Percentiles rank a stretch among this genome's conserved stretches.
phyloP scores from a whole-genome alignment of 2,113 vertebrate genomes.

The Strigops habroptila region DNA sequence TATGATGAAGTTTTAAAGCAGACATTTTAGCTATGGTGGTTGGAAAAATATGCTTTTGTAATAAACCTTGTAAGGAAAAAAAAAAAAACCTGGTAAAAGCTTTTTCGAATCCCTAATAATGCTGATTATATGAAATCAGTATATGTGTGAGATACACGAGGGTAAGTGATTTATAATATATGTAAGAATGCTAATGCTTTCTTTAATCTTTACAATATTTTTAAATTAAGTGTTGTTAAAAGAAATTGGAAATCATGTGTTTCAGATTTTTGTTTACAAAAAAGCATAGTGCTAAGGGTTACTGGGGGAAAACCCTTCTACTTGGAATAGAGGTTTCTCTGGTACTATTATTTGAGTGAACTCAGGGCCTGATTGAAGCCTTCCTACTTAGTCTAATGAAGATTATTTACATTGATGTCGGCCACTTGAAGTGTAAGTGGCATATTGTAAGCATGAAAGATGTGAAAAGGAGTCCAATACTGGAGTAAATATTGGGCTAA shows the following conservation, averaged over 20 bases:
- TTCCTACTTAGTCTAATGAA: neutral
- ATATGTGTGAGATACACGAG: neutral
- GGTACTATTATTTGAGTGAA: neutral
- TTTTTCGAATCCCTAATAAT: neutral
- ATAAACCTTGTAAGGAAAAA: neutral
- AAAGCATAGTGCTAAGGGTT: neutral
- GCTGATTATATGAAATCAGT: neutral
- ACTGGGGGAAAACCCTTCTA: neutral
- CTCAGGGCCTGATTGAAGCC: neutral
- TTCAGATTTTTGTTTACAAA: neutral
- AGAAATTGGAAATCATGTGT: neutral
- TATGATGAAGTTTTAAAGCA: conserved; percentile 67
- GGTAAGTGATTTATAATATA: neutral
- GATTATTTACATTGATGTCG: neutral
- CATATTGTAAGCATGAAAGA: neutral
- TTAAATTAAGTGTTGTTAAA: neutral
- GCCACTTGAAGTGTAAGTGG: neutral
- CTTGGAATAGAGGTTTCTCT: neutral
- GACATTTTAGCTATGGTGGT: conserved; percentile 31
- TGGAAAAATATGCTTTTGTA: conserved; percentile 34
- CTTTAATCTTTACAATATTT: neutral
- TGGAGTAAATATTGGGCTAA: neutral
- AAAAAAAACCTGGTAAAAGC: neutral
- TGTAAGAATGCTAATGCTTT: neutral
- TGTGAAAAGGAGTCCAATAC: neutral